Base-by-base conservation (phyloP, 2,797 vertebrate genomes). In the Acrocephalus scirpaceus region DNA sequence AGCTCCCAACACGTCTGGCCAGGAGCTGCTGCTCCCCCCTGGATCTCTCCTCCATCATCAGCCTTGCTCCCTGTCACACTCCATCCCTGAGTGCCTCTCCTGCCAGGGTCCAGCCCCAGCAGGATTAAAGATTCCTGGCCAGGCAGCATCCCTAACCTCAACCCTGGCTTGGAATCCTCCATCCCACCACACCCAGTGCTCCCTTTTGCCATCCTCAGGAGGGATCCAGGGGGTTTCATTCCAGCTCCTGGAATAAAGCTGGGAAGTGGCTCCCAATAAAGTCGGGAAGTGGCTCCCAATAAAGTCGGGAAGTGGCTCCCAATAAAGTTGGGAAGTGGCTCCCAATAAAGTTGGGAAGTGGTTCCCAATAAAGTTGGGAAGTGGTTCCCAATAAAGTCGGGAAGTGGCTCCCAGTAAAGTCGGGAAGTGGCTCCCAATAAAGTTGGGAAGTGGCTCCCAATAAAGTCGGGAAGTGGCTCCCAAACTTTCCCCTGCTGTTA, bases 101-200 rank as follows among this genome's bases (percentile, higher is more conserved):
- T n/a, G 36, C 13, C 9, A 58, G 26, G 83, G 42, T 1, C 44
- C 84, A 44, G 19, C 11, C 30, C 12, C 19, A 18, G 48, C 5
- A 4, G 70, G 78, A 64, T 2, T 1, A 62, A 61, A 62, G 44
- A 11, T 16, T 9, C 29, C 67, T 14, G n/a, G 10, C 3, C 58
- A 21, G 15, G 54, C 9, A 74, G 4, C 50, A n/a, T 32, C 23
- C 29, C 25, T 34, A 36, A 74, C 29, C 42, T 62, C 53, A 57
- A 1, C 8, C 47, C 56, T 36, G 58, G 6, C 2, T 5, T 11
- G 30, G 53, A 17, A 62, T 9, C 6, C 58, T 34, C 65, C 3
- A 0, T 26, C 26, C 53, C 32, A 6, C 45, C 0, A 42, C 0
- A 0, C 51, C 23, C 2, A 0, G 11, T 5, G 26, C 40, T 44